Conservation (phyloP, 2,113 vertebrate genomes). For the Octodon degus region DNA sequence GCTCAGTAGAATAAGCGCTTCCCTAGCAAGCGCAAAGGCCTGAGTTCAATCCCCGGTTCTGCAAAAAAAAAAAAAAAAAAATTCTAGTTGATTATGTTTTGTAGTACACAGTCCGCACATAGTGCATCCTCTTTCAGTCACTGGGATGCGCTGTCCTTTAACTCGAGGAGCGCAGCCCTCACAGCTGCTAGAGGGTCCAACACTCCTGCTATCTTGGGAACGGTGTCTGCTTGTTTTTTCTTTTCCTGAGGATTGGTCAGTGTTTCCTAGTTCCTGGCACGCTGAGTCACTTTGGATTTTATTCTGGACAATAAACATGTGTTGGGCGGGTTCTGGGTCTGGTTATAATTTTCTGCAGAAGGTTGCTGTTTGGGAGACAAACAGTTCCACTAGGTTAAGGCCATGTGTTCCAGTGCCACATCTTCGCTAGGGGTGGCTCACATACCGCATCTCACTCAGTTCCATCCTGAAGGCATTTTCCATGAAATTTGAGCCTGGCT, state of each 20-base stretch:
- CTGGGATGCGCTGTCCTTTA: neutral
- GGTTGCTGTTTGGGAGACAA: neutral
- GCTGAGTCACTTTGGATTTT: constrained; percentile 27
- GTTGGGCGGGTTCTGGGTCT: neutral
- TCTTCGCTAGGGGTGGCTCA: neutral
- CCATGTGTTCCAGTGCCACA: neutral
- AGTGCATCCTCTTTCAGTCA: neutral
- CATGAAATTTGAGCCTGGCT: neutral
- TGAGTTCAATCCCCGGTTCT: too few relatives aligned
- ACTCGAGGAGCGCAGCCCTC: neutral
- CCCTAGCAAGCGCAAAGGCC: too few relatives aligned
- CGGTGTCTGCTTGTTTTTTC: neutral
- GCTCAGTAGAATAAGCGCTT: too few relatives aligned
- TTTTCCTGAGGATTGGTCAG: neutral
- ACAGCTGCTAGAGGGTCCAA: neutral
- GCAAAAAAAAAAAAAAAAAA: too few relatives aligned
- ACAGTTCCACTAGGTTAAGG: neutral
- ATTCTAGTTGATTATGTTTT: neutral
- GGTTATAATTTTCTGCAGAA: constrained; percentile 22
- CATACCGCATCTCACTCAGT: neutral
- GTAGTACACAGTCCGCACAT: neutral
- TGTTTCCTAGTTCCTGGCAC: neutral
- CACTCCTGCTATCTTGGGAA: neutral
- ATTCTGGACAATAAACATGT: neutral
- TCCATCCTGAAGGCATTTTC: constrained; percentile 22